These are phyloP conservation scores for Nemapogon koenigi DNA, from an alignment of 2,888 invertebrate genomes.

Conservation along the genomic window DNA sequence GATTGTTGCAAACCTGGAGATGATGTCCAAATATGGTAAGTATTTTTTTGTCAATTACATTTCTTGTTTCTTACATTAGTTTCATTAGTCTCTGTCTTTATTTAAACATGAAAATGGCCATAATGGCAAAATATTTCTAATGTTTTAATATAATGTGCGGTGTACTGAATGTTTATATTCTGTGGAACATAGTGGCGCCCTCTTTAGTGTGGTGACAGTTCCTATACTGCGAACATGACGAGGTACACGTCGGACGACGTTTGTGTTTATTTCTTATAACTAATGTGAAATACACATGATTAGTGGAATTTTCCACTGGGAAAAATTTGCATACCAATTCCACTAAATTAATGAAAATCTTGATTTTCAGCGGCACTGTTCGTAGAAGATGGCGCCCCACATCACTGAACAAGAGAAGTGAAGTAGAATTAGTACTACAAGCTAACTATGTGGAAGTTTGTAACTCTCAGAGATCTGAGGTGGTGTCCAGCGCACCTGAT, in stretches of 20 bases:
- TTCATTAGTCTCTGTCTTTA: too few species aligned
- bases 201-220: too few species aligned
- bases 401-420: constrained; percentile 63
- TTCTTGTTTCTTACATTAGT: constrained; percentile 11
- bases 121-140: background rate
- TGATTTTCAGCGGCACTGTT: constrained; percentile 72
- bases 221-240: too few species aligned
- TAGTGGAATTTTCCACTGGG: too few species aligned
- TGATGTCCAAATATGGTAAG: constrained; percentile 82
- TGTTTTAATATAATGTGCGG: too few species aligned
- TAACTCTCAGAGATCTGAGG: constrained; percentile 49
- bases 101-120: too few species aligned
- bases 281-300: too few species aligned
- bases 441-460: constrained; percentile 76
- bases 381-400: constrained; percentile 75
- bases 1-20: constrained; percentile 90
- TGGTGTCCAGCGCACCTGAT: constrained; percentile 67
- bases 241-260: too few species aligned
- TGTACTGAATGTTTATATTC: too few species aligned
- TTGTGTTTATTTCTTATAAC: too few species aligned
- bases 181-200: too few species aligned
- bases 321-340: too few species aligned
- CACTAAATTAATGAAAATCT: constrained; percentile 2
- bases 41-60: constrained; percentile 3
- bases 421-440: constrained; percentile 74